Evolutionary conservation across 2,797 vertebrate genomes (phyloP).

Genomic region (Neosalanx taihuensis): DNA sequence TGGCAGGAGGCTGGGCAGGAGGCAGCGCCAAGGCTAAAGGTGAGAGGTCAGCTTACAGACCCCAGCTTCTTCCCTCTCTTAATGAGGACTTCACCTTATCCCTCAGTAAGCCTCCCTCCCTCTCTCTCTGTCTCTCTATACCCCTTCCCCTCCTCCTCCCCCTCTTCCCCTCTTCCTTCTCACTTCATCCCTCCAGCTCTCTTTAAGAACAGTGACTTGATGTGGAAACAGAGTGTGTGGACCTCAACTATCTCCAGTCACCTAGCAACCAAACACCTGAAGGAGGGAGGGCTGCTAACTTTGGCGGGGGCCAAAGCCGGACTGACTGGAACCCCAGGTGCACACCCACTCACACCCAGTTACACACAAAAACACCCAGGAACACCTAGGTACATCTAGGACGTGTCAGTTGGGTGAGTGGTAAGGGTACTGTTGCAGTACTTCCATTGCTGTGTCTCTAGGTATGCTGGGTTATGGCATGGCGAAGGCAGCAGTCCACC

Average conservation of each 20-base stretch:
- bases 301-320: slow-evolving; percentile 80
- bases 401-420: too few species aligned
- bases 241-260: slow-evolving; percentile 84
- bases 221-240: slow-evolving; percentile 90
- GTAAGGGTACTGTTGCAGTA: too few species aligned
- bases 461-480: slow-evolving; percentile 84
- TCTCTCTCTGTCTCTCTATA: too few species aligned
- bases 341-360: neutral
- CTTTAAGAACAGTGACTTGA: slow-evolving; percentile 83
- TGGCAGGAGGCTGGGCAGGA: slow-evolving; percentile 88
- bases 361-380: slow-evolving; percentile 3
- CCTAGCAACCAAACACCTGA: slow-evolving; percentile 81
- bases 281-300: slow-evolving; percentile 81
- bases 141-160: too few species aligned
- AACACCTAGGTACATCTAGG: too few species aligned
- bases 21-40: slow-evolving; percentile 84
- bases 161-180: neutral
- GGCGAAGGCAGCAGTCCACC: slow-evolving; percentile 83
- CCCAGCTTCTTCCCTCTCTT: neutral
- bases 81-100: too few species aligned
- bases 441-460: slow-evolving; percentile 35
- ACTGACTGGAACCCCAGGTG: slow-evolving; percentile 77
- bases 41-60: slow-evolving; percentile 38
- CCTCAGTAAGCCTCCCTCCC: too few species aligned
- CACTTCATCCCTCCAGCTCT: slow-evolving; percentile 59